phyloP scores from a whole-genome alignment of 1,140 invertebrate genomes.

The Daktulosphaira vitifoliae region DNA sequence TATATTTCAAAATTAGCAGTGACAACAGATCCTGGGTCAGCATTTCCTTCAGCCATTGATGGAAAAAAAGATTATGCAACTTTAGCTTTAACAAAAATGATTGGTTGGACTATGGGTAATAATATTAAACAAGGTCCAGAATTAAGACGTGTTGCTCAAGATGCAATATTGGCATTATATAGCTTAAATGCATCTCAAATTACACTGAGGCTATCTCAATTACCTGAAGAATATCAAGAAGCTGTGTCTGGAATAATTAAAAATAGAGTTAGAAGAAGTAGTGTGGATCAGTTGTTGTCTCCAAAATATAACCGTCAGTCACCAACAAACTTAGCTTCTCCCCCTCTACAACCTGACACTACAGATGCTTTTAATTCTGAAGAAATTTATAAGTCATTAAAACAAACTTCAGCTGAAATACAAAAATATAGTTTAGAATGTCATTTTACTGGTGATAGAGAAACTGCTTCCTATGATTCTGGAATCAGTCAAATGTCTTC shows the following conservation, averaged over 20 bases:
- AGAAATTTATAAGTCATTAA: constrained; percentile 77
- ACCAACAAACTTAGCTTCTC: constrained; percentile 37
- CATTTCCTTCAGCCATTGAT: constrained; percentile 42
- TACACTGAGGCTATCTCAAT: constrained; percentile 68
- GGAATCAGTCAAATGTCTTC: constrained; percentile 77
- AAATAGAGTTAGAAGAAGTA: constrained; percentile 40
- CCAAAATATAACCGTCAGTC: constrained; percentile 32
- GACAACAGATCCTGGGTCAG: constrained; percentile 45
- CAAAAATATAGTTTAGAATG: constrained; percentile 69
- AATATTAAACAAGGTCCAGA: constrained; percentile 64
- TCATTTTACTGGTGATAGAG: constrained; percentile 45
- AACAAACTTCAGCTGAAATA: constrained; percentile 87
- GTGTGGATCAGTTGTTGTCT: constrained; percentile 27
- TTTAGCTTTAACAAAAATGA: constrained; percentile 59
- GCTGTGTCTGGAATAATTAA: constrained; percentile 75
- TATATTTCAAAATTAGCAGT: constrained; percentile 64
- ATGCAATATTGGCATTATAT: constrained; percentile 75
- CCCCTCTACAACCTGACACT: constrained; percentile 44
- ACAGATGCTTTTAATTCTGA: constrained; percentile 65
- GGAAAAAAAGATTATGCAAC: constrained; percentile 46
- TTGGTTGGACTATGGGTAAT: constrained; percentile 43
- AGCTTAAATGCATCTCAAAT: constrained; percentile 81
- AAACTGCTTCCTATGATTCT: constrained; percentile 78
- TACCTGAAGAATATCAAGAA: constrained; percentile 75
- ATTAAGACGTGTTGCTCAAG: constrained; percentile 65